phyloP scores from a whole-genome alignment of 2,888 invertebrate genomes.

The Ormyrus thymus region DNA sequence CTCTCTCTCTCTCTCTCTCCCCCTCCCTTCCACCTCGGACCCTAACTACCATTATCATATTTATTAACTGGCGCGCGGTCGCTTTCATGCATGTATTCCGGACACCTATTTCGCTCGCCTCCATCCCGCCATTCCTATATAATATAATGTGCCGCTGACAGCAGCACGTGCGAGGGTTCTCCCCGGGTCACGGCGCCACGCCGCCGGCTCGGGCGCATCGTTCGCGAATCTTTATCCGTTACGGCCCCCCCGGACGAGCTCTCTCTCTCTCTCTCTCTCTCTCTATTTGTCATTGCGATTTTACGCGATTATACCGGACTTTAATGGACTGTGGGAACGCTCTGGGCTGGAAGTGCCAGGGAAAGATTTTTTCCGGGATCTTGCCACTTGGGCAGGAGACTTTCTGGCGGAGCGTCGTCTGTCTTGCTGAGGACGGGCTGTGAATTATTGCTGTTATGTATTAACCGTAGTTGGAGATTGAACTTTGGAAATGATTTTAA shows the following conservation, averaged over 20 bases:
- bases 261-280: neutral
- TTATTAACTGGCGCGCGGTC: conserved; percentile 71
- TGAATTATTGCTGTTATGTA: too few relatives aligned
- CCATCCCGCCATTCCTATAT: conserved; percentile 69
- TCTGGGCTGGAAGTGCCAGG: too few relatives aligned
- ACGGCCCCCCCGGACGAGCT: neutral
- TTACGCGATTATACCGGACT: conserved; percentile 64
- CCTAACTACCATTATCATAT: conserved; percentile 71
- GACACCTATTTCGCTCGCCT: conserved; percentile 68
- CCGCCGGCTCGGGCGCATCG: neutral
- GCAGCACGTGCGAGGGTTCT: conserved; percentile 69
- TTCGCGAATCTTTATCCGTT: neutral
- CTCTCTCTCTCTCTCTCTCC: conserved; percentile 43
- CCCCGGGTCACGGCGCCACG: neutral
- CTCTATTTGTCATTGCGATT: conserved; percentile 62
- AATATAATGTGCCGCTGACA: conserved; percentile 74
- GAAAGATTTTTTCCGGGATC: too few relatives aligned
- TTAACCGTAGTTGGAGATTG: too few relatives aligned
- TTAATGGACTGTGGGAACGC: conserved; percentile 41
- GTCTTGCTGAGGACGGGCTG: too few relatives aligned
- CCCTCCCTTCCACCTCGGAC: neutral
- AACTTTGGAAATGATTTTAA: too few relatives aligned
- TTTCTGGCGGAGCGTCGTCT: too few relatives aligned
- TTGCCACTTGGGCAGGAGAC: too few relatives aligned
- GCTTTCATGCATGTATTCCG: conserved; percentile 66